Evolutionary conservation across 2,113 vertebrate species (phyloP).

Genomic region (Catharus bicknelli): DNA sequence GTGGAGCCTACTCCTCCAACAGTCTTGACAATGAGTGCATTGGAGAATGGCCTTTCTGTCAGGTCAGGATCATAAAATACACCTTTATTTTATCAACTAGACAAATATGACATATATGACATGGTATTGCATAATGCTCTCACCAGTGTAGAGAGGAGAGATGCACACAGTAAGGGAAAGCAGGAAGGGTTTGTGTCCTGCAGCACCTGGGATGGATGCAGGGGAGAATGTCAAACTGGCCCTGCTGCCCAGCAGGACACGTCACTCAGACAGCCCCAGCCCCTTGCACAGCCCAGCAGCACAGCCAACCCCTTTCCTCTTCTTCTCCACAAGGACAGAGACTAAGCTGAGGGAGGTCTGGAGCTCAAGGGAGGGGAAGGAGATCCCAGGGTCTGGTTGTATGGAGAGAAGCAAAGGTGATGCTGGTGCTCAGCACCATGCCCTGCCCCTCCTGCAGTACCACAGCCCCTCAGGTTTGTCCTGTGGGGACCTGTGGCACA

Average conservation of each 20-base stretch:
- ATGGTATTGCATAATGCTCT: background rate
- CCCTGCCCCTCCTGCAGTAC: background rate
- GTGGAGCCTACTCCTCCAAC: no score
- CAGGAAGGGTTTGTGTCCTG: background rate
- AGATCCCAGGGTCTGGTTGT: accelerated
- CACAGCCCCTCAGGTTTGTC: accelerated
- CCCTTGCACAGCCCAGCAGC: background rate
- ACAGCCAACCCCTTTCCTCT: background rate
- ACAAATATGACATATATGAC: background rate
- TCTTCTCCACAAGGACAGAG: background rate
- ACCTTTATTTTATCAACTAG: background rate
- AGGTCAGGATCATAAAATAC: background rate
- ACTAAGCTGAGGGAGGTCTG: background rate
- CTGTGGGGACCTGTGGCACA: background rate
- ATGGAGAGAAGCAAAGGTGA: background rate
- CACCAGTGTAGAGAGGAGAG: background rate
- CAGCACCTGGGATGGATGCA: background rate
- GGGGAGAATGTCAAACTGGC: background rate
- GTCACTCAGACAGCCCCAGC: background rate
- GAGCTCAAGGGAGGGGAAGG: background rate
- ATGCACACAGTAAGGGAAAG: background rate
- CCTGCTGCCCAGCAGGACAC: background rate
- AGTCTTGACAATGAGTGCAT: background rate
- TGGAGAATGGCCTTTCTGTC: background rate
- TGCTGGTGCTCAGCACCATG: background rate